Evolutionary conservation across 1,140 invertebrate species (phyloP).

Genomic region (Riptortus pedestris): DNA sequence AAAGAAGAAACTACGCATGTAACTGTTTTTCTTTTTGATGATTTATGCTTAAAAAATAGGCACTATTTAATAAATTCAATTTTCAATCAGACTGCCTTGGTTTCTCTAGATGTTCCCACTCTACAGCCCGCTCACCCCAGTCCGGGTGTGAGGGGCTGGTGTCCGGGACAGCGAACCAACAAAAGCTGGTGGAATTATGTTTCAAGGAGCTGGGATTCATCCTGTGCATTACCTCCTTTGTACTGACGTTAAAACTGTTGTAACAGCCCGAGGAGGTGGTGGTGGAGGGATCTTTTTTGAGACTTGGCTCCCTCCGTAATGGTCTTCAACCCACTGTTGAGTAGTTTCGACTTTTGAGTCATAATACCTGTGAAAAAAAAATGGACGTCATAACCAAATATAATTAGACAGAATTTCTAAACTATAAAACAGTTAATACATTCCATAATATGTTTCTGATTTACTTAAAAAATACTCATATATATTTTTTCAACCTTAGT

Average conservation of each 20-base stretch:
- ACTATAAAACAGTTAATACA: too few species aligned
- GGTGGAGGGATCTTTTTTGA: slow-evolving; percentile 61
- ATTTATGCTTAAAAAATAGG: neutral
- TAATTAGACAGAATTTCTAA: too few species aligned
- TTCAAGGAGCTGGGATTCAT: neutral
- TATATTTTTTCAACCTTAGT: too few species aligned
- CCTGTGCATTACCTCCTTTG: neutral
- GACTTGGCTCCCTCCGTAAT: slow-evolving; percentile 50
- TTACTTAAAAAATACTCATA: too few species aligned
- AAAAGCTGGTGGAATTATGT: neutral
- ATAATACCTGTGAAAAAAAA: slow-evolving; percentile 34
- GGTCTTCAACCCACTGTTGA: slow-evolving; percentile 73
- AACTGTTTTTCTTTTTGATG: neutral
- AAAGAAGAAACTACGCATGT: neutral
- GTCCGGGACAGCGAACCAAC: neutral
- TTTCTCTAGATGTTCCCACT: neutral
- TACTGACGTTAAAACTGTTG: slow-evolving; percentile 54
- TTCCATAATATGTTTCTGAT: too few species aligned
- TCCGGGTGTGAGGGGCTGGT: neutral
- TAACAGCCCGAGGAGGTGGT: slow-evolving; percentile 65
- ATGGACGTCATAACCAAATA: too few species aligned
- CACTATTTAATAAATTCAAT: neutral
- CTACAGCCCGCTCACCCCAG: neutral
- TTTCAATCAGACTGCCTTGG: neutral
- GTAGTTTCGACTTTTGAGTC: slow-evolving; percentile 10